These are phyloP conservation scores for Puma concolor DNA, from an alignment of 2,113 vertebrate species.

Conservation along the genomic window DNA sequence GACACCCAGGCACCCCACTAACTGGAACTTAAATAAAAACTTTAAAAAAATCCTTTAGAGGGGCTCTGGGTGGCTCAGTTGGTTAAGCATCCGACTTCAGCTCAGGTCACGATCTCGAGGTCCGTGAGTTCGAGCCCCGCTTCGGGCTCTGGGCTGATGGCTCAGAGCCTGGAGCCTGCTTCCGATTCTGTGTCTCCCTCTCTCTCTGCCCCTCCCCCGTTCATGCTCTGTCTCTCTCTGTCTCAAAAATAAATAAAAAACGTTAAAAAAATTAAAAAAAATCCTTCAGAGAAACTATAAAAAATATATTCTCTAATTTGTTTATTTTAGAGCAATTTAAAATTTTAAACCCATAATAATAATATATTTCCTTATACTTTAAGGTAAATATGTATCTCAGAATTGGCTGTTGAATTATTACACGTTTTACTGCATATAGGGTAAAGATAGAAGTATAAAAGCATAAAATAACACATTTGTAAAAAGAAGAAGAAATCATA, in stretches of 20 bases:
- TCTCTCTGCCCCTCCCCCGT: no score
- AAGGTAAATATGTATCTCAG: not conserved
- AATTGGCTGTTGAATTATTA: constrained; percentile 20
- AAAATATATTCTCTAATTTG: not conserved
- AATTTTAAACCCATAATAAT: not conserved
- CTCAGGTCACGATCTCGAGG: no score
- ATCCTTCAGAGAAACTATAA: not conserved
- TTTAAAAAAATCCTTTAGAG: not conserved
- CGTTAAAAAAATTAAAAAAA: not conserved
- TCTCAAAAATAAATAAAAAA: no score
- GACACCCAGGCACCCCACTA: not conserved
- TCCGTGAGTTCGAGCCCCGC: no score
- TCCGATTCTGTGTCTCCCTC: no score
- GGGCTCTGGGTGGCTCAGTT: no score
- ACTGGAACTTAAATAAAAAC: not conserved
- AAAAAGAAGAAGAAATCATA: not conserved
- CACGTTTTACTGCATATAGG: not conserved
- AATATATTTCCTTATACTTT: not conserved
- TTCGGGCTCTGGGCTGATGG: no score
- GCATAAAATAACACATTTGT: not conserved
- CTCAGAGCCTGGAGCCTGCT: no score
- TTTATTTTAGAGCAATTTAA: not conserved
- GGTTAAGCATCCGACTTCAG: no score
- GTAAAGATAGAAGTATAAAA: not conserved
- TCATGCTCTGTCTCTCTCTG: no score